These are phyloP conservation scores for Hyperoplus lanceolatus DNA, from an alignment of 2,797 vertebrate species.

Conservation along the genomic window DNA sequence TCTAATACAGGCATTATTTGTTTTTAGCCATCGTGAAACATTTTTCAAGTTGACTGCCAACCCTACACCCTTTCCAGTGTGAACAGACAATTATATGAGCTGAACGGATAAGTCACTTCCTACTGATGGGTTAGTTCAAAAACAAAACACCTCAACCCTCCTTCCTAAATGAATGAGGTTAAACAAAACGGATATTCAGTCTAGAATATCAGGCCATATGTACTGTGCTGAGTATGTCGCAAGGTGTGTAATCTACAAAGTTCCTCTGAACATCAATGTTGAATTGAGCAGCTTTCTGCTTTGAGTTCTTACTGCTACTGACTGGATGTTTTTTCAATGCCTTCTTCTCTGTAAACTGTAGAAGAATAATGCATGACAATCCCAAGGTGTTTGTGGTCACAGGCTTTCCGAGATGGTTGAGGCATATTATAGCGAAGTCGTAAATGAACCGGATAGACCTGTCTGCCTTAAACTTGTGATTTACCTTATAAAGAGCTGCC, in stretches of 20 bases:
- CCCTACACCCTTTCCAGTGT: too few species aligned
- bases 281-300: conserved; percentile 11
- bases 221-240: neutral
- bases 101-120: neutral
- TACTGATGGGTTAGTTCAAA: neutral
- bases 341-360: conserved; percentile 21
- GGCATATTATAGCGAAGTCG: conserved; percentile 25
- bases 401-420: conserved; percentile 37
- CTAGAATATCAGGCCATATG: neutral
- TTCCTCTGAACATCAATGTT: conserved; percentile 7
- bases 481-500: conserved; percentile 36
- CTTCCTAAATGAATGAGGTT: neutral
- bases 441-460: conserved; percentile 35
- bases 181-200: neutral
- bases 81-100: too few species aligned
- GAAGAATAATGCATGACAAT: conserved; percentile 24
- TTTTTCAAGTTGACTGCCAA: neutral
- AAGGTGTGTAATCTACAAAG: neutral
- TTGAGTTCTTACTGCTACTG: neutral
- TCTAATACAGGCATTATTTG: neutral
- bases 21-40: neutral
- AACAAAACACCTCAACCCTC: neutral
- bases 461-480: conserved; percentile 23
- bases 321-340: conserved; percentile 36
- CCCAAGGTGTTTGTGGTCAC: conserved; percentile 33